Base-by-base conservation (phyloP, 2,113 vertebrate species). In the Spheniscus mendiculus region DNA sequence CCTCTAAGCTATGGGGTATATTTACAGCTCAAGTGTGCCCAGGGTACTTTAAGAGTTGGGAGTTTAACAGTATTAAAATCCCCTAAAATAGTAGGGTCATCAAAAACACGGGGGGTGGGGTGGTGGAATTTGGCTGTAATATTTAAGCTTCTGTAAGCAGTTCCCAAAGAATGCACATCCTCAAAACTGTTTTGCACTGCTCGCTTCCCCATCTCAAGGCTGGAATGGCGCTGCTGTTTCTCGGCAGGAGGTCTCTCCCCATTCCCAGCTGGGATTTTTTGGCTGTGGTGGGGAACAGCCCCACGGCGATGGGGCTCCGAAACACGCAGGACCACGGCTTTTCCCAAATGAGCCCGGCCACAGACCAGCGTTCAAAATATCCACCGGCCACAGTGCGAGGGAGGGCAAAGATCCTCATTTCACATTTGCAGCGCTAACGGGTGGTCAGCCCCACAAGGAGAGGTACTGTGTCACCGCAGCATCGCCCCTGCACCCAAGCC, bases 301-400 rank as follows among this genome's bases (percentile, higher is more conserved):
- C 34, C 20, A 4, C 1, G 1, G 44, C n/a, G n/a, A 42, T 1
- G 2, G 32, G 40, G 40, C 73, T 91, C 62, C 77, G 69, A 45
- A 44, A 58, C 30, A 63, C 0, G 0, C 0, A 0, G 49, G 55
- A 69, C 27, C 47, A 18, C 0, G 1, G 66, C 65, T 83, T 69
- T 73, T 74, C 47, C 77, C 49, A n/a, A 21, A 61, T 3, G 2
- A 42, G 17, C 40, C 74, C 32, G 45, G 9, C 32, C 58, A 38
- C 50, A 40, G 67, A 52, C 10, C 44, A 55, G 40, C 4, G 1
- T 40, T 71, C 40, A 66, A 81, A 72, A 78, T 12, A 93, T 29
- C 58, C 11, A 4, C 49, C 0, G 15, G 49, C 49, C 5, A 1
- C 74, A 53, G 38, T 6, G 1, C 0, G 2, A 81, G 52, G n/a